phyloP scores from a whole-genome alignment of 2,797 vertebrate species.

The Furcifer pardalis region DNA sequence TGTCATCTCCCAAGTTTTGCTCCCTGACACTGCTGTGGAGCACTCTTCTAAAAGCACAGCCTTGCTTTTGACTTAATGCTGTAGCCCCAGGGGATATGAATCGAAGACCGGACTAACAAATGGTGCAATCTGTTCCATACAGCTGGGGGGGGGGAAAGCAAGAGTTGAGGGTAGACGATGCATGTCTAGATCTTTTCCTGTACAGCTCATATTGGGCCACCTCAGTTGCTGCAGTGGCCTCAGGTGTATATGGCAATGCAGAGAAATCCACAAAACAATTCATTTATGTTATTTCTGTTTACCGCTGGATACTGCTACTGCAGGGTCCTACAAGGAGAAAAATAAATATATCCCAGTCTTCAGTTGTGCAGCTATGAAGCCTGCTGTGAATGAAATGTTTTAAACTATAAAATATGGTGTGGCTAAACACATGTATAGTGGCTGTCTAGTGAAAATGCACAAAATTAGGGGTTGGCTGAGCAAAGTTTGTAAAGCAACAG shows the following conservation, averaged over 20 bases:
- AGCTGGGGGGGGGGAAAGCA: not conserved
- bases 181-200: constrained; percentile 19
- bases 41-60: constrained; percentile 46
- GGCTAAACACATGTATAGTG: not conserved
- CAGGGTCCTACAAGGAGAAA: not conserved
- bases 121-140: constrained; percentile 56
- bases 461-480: not conserved
- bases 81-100: constrained; percentile 14
- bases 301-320: no score
- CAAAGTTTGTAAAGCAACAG: not conserved
- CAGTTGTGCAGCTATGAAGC: not conserved
- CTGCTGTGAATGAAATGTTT: not conserved
- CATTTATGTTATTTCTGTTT: not conserved
- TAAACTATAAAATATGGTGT: not conserved
- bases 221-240: not conserved
- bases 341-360: not conserved
- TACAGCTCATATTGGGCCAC: not conserved
- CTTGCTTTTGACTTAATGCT: constrained; percentile 26
- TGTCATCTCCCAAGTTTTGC: constrained; percentile 72
- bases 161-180: constrained; percentile 3
- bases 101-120: constrained; percentile 64
- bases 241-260: constrained; percentile 1
- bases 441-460: not conserved
- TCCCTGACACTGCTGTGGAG: constrained; percentile 50
- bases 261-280: not conserved